Evolutionary conservation across 2,888 invertebrate genomes (phyloP).

Genomic region (Andricus quercusramuli): DNA sequence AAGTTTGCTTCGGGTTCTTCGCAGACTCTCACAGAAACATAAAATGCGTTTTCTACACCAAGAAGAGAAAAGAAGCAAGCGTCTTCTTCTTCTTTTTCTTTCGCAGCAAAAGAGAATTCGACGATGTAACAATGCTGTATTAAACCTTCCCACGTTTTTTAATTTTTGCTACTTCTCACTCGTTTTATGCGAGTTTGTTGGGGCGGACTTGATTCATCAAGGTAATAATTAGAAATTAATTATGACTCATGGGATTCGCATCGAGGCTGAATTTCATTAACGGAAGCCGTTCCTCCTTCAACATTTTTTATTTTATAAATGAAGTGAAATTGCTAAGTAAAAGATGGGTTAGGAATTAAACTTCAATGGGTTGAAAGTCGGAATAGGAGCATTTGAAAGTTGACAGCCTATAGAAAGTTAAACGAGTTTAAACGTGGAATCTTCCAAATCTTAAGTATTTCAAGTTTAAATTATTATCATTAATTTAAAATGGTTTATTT

Average conservation of each 20-base stretch:
- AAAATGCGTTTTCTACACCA: constrained; percentile 27
- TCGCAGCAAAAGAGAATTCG: not conserved
- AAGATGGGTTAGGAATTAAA: not conserved
- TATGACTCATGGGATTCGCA: not conserved
- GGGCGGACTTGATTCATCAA: constrained; percentile 10
- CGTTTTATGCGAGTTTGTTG: constrained; percentile 22
- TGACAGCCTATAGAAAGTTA: not conserved
- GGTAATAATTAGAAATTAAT: constrained; percentile 37
- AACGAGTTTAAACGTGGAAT: too few species aligned
- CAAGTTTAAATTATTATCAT: too few species aligned
- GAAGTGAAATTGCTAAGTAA: not conserved
- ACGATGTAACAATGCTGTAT: constrained; percentile 20
- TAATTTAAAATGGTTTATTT: too few species aligned
- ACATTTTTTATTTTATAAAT: not conserved
- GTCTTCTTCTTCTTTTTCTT: constrained; percentile 30
- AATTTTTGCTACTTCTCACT: constrained; percentile 25
- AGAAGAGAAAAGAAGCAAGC: constrained; percentile 21
- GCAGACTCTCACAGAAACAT: constrained; percentile 30
- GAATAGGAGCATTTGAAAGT: not conserved
- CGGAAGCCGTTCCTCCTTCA: constrained; percentile 1
- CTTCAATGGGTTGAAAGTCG: not conserved
- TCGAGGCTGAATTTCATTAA: constrained; percentile 12
- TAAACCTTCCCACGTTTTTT: constrained; percentile 36
- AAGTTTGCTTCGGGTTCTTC: not conserved
- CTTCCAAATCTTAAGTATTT: too few species aligned